Conservation (phyloP, 2,113 vertebrate genomes). For the Myrmecobius fasciatus region DNA sequence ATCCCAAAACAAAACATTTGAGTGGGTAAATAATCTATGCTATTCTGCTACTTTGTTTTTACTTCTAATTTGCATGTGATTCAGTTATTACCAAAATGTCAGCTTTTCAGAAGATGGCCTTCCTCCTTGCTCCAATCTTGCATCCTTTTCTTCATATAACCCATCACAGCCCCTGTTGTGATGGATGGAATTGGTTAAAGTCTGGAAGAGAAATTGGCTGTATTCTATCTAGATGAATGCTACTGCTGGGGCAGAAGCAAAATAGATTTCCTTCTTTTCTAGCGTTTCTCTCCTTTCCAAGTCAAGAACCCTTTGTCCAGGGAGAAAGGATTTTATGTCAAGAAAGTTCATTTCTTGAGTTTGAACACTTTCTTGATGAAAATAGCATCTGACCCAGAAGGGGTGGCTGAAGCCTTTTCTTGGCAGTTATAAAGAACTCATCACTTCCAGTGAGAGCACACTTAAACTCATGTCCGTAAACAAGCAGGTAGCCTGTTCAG, state of each 20-base stretch:
- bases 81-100: background rate
- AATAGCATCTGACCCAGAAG: background rate
- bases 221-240: background rate
- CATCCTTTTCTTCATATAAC: background rate
- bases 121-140: background rate
- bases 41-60: background rate
- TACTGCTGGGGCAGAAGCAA: background rate
- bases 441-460: background rate
- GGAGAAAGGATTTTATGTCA: background rate
- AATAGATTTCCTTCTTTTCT: background rate
- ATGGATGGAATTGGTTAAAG: background rate
- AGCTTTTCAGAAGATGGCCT: background rate
- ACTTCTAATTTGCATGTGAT: constrained; percentile 37
- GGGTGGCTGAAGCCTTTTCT: background rate
- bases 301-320: background rate
- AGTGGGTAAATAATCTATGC: background rate
- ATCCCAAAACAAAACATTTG: background rate
- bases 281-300: background rate
- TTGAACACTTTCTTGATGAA: background rate
- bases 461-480: background rate
- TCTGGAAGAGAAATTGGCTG: background rate
- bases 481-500: background rate
- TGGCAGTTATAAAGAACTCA: background rate
- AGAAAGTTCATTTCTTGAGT: background rate
- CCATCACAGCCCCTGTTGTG: background rate